phyloP scores from a whole-genome alignment of 1,140 invertebrate genomes.

The Sycobia sp. region DNA sequence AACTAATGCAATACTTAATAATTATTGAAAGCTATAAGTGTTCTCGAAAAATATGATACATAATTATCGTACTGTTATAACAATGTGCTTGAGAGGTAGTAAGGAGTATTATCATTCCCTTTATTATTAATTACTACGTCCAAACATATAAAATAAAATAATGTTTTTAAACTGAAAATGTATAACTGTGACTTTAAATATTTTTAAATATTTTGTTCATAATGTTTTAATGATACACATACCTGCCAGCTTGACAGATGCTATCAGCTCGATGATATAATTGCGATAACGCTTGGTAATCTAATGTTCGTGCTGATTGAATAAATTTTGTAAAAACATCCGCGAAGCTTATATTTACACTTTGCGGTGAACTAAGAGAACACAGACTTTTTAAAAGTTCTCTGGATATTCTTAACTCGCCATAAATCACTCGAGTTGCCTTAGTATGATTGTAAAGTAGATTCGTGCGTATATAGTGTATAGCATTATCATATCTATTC shows the following conservation, averaged over 20 bases:
- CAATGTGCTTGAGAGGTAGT: too few relatives aligned
- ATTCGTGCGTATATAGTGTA: constrained; percentile 61
- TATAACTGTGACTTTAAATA: not conserved
- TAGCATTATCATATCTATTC: constrained; percentile 6
- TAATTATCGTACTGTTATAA: too few relatives aligned
- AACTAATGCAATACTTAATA: too few relatives aligned
- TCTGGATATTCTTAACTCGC: constrained; percentile 70
- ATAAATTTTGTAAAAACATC: constrained; percentile 70
- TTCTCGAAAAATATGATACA: too few relatives aligned
- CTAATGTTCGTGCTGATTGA: constrained; percentile 65
- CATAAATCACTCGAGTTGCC: constrained; percentile 66
- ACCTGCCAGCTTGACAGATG: constrained; percentile 71
- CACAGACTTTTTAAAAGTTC: constrained; percentile 74
- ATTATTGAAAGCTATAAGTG: too few relatives aligned
- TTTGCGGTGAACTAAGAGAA: constrained; percentile 61
- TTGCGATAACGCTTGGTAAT: constrained; percentile 64
- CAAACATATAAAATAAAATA: too few relatives aligned
- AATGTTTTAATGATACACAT: constrained; percentile 2
- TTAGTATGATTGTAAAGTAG: constrained; percentile 73
- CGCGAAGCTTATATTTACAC: constrained; percentile 66
- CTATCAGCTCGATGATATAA: constrained; percentile 61
- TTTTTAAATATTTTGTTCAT: not conserved
- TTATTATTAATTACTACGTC: too few relatives aligned
- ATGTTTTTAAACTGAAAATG: too few relatives aligned
- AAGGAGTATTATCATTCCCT: too few relatives aligned